Evolutionary conservation across 2,797 vertebrate species (phyloP).

Genomic region (Gymnoscopelus braueri): DNA sequence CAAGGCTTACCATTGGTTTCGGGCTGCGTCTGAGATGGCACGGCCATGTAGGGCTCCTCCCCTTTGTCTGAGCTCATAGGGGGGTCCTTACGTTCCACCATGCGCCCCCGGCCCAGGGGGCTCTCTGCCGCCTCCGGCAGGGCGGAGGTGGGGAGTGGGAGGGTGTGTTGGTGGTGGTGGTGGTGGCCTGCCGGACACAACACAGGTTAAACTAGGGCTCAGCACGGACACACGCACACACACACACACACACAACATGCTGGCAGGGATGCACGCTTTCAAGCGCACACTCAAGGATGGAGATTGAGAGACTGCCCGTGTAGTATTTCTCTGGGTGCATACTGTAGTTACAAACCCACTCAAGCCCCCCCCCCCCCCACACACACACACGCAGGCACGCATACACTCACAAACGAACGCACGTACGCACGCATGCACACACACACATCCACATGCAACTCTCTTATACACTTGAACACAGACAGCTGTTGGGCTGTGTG

Average conservation of each 20-base stretch:
- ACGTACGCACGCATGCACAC: constrained; percentile 14
- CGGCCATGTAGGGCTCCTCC: constrained; percentile 92
- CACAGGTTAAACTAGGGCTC: constrained; percentile 72
- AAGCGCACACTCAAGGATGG: neutral
- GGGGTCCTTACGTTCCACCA: constrained; percentile 91
- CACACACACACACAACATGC: neutral
- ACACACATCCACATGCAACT: neutral
- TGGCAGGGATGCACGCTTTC: neutral
- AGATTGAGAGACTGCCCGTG: too few species aligned
- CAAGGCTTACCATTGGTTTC: constrained; percentile 99
- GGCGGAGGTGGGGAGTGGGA: constrained; percentile 90
- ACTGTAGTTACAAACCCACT: too few species aligned
- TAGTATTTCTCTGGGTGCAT: too few species aligned
- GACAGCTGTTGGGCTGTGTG: constrained; percentile 59
- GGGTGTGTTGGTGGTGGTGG: constrained; percentile 83
- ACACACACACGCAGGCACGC: neutral
- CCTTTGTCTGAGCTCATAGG: constrained; percentile 90
- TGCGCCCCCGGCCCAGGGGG: constrained; percentile 89
- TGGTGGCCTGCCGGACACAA: constrained; percentile 93
- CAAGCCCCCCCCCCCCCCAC: neutral
- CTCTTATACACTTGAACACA: neutral
- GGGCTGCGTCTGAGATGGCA: constrained; percentile 95
- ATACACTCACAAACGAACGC: constrained; percentile 8
- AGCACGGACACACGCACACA: constrained; percentile 18
- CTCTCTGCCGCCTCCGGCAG: constrained; percentile 81